phyloP scores from a whole-genome alignment of 2,113 vertebrate genomes.

The Heloderma charlesbogerti region DNA sequence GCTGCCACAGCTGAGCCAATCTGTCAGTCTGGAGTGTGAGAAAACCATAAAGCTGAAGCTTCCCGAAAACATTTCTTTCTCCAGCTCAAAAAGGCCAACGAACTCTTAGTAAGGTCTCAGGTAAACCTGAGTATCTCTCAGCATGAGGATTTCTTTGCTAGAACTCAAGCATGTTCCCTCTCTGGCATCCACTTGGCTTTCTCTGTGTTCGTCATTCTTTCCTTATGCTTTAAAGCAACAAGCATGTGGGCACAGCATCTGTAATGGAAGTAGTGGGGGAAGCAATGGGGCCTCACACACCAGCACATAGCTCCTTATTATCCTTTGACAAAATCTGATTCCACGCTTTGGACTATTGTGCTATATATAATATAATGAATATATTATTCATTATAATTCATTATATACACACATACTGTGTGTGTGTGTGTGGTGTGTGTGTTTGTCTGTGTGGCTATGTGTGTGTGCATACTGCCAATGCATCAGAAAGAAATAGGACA shows the following conservation, averaged over 20 bases:
- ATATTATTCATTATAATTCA: too few species aligned
- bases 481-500: neutral
- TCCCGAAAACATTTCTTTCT: too few species aligned
- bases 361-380: neutral
- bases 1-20: too few species aligned
- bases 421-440: too few species aligned
- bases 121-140: neutral
- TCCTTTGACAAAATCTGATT: neutral
- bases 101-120: too few species aligned
- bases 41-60: too few species aligned
- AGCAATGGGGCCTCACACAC: neutral
- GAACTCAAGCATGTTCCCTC: neutral
- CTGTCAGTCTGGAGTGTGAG: too few species aligned
- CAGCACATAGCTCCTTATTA: neutral
- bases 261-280: neutral
- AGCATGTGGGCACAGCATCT: neutral
- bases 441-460: too few species aligned
- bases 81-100: too few species aligned
- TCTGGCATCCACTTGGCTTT: neutral
- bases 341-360: neutral
- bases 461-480: too few species aligned
- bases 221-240: neutral
- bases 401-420: too few species aligned
- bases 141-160: neutral
- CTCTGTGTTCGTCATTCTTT: neutral